phyloP scores from a whole-genome alignment of 2,113 vertebrate species.

The Lynx canadensis region DNA sequence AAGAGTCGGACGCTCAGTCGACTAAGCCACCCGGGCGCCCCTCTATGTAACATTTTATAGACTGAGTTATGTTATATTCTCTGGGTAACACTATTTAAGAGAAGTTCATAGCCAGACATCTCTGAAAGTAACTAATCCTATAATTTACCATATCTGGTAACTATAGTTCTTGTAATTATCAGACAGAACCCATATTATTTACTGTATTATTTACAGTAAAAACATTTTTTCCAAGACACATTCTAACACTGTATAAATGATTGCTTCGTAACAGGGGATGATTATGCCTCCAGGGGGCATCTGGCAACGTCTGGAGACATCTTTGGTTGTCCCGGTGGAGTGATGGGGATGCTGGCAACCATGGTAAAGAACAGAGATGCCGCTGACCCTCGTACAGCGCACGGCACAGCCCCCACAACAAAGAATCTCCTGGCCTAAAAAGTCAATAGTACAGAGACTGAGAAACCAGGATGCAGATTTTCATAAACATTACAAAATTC shows the following conservation, averaged over 20 bases:
- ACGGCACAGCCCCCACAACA: background rate
- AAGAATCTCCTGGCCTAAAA: background rate
- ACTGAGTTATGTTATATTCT: background rate
- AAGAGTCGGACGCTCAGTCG: no score
- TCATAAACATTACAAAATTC: background rate
- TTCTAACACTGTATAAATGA: background rate
- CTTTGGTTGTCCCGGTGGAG: no score
- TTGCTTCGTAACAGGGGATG: background rate
- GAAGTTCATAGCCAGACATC: background rate
- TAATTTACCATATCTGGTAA: background rate
- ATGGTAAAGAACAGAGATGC: background rate
- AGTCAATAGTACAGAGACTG: fast-evolving
- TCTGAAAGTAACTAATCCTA: background rate
- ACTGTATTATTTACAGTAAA: background rate
- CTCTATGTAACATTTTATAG: background rate
- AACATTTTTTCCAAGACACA: background rate
- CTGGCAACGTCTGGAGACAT: background rate
- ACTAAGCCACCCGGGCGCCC: no score
- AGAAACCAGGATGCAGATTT: background rate
- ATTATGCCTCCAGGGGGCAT: background rate
- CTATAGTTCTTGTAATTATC: background rate
- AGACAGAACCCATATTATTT: background rate
- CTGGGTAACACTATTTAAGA: background rate
- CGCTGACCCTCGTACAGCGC: fast-evolving
- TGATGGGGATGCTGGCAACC: background rate